Conservation (phyloP, 2,888 invertebrate genomes). For the Leptopilina drosophilae region DNA sequence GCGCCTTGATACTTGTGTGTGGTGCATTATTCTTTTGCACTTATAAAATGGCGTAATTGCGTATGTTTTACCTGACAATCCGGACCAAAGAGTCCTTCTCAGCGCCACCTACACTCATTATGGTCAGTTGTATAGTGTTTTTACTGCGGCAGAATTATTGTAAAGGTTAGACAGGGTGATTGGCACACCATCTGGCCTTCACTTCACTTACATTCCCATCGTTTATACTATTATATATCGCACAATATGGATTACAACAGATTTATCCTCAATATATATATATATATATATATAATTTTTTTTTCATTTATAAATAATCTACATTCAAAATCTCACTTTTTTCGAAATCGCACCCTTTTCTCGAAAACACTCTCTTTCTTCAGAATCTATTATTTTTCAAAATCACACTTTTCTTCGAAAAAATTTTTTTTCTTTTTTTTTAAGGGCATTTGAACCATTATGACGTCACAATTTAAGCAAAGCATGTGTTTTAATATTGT, state of each 20-base stretch:
- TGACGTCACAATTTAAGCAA: no score
- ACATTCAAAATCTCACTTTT: no score
- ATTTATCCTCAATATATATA: neutral
- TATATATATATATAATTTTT: no score
- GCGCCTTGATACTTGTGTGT: neutral
- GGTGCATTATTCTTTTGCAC: slow-evolving; percentile 8
- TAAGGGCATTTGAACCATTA: no score
- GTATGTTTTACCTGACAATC: neutral
- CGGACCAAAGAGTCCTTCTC: neutral
- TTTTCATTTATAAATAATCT: no score
- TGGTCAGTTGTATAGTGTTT: slow-evolving; percentile 7
- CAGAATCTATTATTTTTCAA: no score
- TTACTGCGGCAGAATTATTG: neutral
- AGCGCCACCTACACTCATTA: slow-evolving; percentile 18
- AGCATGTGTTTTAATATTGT: no score
- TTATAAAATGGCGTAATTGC: slow-evolving; percentile 24
- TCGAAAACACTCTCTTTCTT: no score
- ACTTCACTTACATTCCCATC: slow-evolving; percentile 29
- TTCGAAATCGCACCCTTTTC: no score
- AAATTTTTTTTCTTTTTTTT: no score
- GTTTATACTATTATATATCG: neutral
- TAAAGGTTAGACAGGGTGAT: slow-evolving; percentile 30
- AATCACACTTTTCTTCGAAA: no score
- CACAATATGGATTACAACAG: neutral
- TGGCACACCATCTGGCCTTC: slow-evolving; percentile 38